Percentiles rank a stretch among this genome's conserved stretches.
phyloP scores from a whole-genome alignment of 2,797 vertebrate genomes.

The Channallabes apus region DNA sequence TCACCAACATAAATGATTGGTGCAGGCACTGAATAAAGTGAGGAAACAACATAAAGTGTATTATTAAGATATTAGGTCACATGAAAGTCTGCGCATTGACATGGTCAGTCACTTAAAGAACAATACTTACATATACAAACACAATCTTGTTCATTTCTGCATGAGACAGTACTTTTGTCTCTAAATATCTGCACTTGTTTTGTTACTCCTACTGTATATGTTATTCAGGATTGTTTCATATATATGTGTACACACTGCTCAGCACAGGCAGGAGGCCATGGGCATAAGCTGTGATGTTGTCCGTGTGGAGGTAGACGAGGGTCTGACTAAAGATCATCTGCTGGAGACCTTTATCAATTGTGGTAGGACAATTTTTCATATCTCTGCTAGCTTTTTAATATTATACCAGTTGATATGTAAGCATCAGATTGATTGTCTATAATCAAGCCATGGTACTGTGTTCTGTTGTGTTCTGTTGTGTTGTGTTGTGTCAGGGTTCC shows the following conservation, averaged over 20 bases:
- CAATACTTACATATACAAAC: neutral
- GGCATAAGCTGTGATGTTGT: constrained; percentile 85
- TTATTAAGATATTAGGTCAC: neutral
- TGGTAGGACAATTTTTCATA: constrained; percentile 70
- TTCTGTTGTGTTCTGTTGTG: neutral
- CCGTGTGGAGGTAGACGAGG: constrained; percentile 82
- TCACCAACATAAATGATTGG: too few relatives aligned
- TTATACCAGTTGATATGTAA: neutral
- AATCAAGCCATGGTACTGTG: neutral
- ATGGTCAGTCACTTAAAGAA: neutral
- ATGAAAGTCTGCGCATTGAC: too few relatives aligned
- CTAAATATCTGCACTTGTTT: neutral
- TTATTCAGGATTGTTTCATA: neutral
- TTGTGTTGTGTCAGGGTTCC: constrained; percentile 76
- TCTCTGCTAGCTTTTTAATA: neutral
- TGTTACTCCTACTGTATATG: neutral
- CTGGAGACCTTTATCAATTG: constrained; percentile 86
- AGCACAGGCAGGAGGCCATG: constrained; percentile 85
- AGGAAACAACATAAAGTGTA: neutral
- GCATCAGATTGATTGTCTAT: neutral
- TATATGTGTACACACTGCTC: constrained; percentile 13
- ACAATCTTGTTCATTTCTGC: neutral
- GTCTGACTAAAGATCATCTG: constrained; percentile 89
- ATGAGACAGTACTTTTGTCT: neutral
- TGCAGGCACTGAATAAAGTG: neutral